Percentiles rank a stretch among this genome's conserved stretches.
These are phyloP conservation scores for Drosophila dives DNA, from an alignment of 2,888 invertebrate genomes.

Conservation along the genomic window DNA sequence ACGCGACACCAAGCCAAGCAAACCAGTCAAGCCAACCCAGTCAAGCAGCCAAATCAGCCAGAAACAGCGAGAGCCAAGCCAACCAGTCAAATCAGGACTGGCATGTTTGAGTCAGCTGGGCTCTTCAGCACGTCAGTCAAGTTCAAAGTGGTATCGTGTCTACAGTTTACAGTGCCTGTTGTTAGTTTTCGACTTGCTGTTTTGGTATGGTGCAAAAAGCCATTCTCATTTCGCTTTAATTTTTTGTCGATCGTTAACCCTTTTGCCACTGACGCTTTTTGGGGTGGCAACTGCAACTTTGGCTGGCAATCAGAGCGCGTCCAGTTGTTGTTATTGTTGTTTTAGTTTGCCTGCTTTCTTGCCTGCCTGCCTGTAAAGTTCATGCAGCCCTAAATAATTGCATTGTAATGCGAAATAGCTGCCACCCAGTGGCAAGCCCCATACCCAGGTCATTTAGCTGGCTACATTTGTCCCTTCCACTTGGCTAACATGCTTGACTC, in stretches of 20 bases:
- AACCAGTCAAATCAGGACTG: constrained; percentile 16
- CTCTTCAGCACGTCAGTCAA: constrained; percentile 75
- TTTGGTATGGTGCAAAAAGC: constrained; percentile 42
- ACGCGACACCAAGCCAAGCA: constrained; percentile 68
- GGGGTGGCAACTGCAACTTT: constrained; percentile 33
- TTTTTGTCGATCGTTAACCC: constrained; percentile 82
- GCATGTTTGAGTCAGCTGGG: constrained; percentile 55
- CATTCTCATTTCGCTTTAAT: constrained; percentile 72
- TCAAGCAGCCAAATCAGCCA: not conserved
- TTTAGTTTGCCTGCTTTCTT: constrained; percentile 11
- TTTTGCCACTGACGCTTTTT: constrained; percentile 49
- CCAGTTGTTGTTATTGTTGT: constrained; percentile 41
- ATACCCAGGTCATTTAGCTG: not conserved
- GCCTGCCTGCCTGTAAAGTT: constrained; percentile 49
- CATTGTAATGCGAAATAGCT: constrained; percentile 82
- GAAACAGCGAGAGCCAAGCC: constrained; percentile 12
- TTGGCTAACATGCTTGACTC: constrained; percentile 64
- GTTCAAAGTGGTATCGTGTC: constrained; percentile 69
- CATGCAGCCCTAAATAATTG: constrained; percentile 82
- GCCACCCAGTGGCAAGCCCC: constrained; percentile 48
- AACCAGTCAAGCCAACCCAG: constrained; percentile 2
- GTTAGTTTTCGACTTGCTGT: constrained; percentile 31
- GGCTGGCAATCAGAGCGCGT: constrained; percentile 71
- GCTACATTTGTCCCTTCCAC: constrained; percentile 13
- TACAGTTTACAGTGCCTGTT: constrained; percentile 33